Conservation (phyloP, 2,888 invertebrate genomes). For the Tethea ocularis region DNA sequence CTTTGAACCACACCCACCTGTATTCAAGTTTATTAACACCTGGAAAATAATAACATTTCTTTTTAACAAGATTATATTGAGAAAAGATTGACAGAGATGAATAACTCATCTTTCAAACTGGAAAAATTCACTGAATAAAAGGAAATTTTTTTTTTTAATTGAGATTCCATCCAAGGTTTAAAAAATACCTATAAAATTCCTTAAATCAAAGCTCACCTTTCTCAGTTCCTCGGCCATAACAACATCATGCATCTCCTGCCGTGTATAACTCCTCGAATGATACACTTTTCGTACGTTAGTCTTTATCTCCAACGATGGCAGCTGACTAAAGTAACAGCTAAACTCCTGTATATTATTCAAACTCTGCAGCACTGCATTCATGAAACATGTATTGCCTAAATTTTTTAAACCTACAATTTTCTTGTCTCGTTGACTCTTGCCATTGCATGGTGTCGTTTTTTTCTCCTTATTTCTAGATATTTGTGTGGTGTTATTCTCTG, state of each 20-base stretch:
- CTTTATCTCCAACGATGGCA: conserved; percentile 88
- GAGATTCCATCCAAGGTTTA: no score
- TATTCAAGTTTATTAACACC: conserved; percentile 88
- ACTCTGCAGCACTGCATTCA: conserved; percentile 93
- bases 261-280: conserved; percentile 84
- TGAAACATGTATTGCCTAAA: conserved; percentile 93
- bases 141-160: no score
- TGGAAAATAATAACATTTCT: conserved; percentile 36
- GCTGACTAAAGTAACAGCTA: conserved; percentile 90
- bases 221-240: conserved; percentile 91
- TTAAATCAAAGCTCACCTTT: conserved; percentile 74
- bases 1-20: conserved; percentile 86
- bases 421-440: conserved; percentile 83
- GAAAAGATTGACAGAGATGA: no score
- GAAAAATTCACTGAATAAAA: no score
- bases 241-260: conserved; percentile 87
- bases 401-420: conserved; percentile 90
- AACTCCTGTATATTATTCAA: conserved; percentile 93
- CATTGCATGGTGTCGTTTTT: conserved; percentile 63
- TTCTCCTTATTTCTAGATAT: conserved; percentile 61
- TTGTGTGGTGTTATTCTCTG: conserved; percentile 69
- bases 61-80: no score
- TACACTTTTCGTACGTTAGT: conserved; percentile 84
- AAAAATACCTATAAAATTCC: no score
- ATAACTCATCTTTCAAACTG: no score